Base-by-base conservation (phyloP, 1,140 invertebrate genomes). In the Drosophila sp. region DNA sequence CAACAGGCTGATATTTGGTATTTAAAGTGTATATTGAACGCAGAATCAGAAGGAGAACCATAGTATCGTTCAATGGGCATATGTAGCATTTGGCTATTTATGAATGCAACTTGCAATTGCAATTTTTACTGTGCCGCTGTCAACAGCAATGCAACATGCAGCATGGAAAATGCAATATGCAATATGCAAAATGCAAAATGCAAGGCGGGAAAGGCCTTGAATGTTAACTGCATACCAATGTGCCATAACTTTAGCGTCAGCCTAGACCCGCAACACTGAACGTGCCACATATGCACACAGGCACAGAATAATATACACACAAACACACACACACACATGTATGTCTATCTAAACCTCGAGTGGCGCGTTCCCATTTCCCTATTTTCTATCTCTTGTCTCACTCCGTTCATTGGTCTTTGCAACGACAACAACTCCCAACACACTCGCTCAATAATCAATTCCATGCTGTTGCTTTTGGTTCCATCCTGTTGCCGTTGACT, bases 361-460 rank as follows among this genome's bases (percentile, higher is more conserved):
- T 67, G 70, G 45, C 36, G 38, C 50, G 43, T 56, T 50, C 43
- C 41, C 46, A 64, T 48, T 71, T 71, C 14, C 27, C 27, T 9
- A 14, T 32, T 25, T 14, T 29, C 27, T 7, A 8, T 2, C 50
- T 7, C 27, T 50, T 14, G 27, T 8, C 18, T 11, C n/a, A 50
- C 45, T 21, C 7, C n/a, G 21, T 29, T 18, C 40, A 38, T 7
- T 7, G 16, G 25, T 38, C 29, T 63, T 21, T 7, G 25, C 43
- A 14, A 51, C 36, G 36, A 40, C 50, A 71, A 38, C 61, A 71
- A 38, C 61, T 50, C 29, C 56, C 48, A 25, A 29, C 48, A 58
- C 63, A 73, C 57, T 73, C 75, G 38, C 64, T 73, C 65, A 75
- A 74, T 71, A 75, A 71, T 75, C 75, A 75, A 74, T 75, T 78